phyloP scores from a whole-genome alignment of 2,888 invertebrate species.

The Malthinus flaveolus region DNA sequence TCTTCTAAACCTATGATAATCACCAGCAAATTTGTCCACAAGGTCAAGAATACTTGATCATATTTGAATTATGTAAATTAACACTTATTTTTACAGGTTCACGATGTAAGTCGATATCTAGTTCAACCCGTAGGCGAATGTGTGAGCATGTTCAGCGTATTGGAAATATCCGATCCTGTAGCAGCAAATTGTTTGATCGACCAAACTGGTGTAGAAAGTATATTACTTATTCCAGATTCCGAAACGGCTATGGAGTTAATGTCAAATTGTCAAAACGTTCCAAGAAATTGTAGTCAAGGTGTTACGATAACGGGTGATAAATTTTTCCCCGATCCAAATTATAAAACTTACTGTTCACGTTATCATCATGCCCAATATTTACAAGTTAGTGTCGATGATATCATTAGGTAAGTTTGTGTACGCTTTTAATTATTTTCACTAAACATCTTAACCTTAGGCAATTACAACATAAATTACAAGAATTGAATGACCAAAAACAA shows the following conservation, averaged over 20 bases:
- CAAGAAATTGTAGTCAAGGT: constrained; percentile 66
- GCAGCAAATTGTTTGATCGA: constrained; percentile 87
- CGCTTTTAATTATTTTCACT: constrained; percentile 11
- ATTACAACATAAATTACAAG: constrained; percentile 51
- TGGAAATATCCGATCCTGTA: constrained; percentile 74
- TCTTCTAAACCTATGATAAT: constrained; percentile 63
- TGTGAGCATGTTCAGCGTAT: constrained; percentile 66
- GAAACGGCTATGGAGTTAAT: constrained; percentile 72
- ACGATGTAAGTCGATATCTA: constrained; percentile 54
- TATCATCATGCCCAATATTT: constrained; percentile 61
- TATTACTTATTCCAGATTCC: constrained; percentile 74
- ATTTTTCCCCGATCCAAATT: constrained; percentile 77
- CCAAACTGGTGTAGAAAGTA: constrained; percentile 70
- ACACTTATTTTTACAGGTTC: constrained; percentile 47
- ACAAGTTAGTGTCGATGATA: constrained; percentile 68
- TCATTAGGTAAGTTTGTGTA: constrained; percentile 56
- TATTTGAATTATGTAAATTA: neutral
- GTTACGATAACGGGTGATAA: constrained; percentile 69
- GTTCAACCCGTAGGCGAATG: constrained; percentile 55
- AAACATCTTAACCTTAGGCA: constrained; percentile 35
- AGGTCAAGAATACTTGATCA: constrained; percentile 43
- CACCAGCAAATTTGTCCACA: constrained; percentile 64
- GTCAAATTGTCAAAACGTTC: constrained; percentile 65
- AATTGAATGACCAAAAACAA: constrained; percentile 46
- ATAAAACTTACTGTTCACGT: constrained; percentile 70